Percentiles rank a stretch among this genome's conserved stretches.
Evolutionary conservation across 2,113 vertebrate genomes (phyloP).

Genomic region (Sakesphorus luctuosus): DNA sequence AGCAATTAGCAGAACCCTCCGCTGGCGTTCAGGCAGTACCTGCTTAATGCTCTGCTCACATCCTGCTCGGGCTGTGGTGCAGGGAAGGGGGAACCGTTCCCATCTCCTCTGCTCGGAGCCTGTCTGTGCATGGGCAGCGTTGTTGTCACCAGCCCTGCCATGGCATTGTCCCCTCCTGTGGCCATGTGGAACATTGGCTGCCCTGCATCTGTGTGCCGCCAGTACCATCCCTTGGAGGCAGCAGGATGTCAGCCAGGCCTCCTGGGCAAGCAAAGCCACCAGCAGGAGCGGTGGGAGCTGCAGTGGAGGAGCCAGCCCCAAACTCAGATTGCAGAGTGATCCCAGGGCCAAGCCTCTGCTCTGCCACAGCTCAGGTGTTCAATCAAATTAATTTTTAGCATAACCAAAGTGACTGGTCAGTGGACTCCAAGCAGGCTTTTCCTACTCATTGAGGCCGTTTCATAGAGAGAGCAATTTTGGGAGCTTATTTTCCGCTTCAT

Average conservation of each 20-base stretch:
- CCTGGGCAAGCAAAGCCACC: neutral
- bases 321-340: neutral
- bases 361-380: neutral
- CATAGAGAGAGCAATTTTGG: constrained; percentile 73
- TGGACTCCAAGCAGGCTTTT: constrained; percentile 71
- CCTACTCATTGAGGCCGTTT: constrained; percentile 75
- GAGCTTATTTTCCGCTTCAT: constrained; percentile 84
- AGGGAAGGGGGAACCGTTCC: neutral
- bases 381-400: constrained; percentile 73
- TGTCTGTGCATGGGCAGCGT: accelerated
- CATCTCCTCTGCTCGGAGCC: accelerated
- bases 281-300: neutral
- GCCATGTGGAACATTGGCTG: accelerated
- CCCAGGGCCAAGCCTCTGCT: neutral
- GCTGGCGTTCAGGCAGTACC: neutral
- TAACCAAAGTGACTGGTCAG: constrained; percentile 65
- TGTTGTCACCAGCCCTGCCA: neutral
- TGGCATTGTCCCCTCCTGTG: neutral
- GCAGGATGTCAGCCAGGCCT: neutral
- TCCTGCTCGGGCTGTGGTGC: neutral
- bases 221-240: neutral
- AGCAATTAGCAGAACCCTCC: constrained; percentile 8
- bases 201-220: accelerated
- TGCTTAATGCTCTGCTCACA: neutral
- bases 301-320: accelerated